These are phyloP conservation scores for Siderastrea radians DNA, from an alignment of 92 coral and sea anemone genomes.

Conservation along the genomic window DNA sequence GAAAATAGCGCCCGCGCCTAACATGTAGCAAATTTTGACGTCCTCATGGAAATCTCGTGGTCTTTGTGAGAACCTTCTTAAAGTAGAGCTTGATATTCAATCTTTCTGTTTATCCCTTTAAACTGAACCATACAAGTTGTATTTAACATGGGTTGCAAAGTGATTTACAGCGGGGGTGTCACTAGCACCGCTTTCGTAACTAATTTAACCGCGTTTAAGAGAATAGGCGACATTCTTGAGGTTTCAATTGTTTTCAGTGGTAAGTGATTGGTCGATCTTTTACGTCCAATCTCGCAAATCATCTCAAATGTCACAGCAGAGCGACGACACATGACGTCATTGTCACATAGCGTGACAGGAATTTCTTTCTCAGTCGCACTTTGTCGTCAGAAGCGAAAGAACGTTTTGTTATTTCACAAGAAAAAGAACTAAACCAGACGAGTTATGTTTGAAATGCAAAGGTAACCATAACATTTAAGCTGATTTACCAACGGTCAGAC, in stretches of 20 bases:
- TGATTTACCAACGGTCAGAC: neutral
- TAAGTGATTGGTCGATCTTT: constrained; percentile 14
- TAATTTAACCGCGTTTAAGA: neutral
- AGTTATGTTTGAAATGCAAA: too few relatives aligned
- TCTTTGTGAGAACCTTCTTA: neutral
- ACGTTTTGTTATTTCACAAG: neutral
- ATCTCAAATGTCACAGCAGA: constrained; percentile 26
- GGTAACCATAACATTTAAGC: neutral
- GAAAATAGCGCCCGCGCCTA: neutral
- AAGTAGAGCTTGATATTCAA: neutral
- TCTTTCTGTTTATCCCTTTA: neutral
- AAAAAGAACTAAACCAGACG: neutral
- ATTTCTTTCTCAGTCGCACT: neutral
- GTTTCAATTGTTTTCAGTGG: constrained; percentile 5
- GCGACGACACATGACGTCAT: constrained; percentile 21
- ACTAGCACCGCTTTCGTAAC: neutral
- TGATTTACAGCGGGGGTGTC: neutral
- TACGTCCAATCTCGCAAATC: neutral
- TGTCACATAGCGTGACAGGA: constrained; percentile 13
- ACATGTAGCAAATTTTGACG: constrained; percentile 1
- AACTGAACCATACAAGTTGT: neutral
- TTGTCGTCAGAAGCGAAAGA: neutral
- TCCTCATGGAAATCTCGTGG: neutral
- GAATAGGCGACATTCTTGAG: constrained; percentile 12
- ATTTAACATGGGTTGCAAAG: neutral